Evolutionary conservation across 2,888 invertebrate genomes (phyloP).

Genomic region (Coenonympha glycerion): DNA sequence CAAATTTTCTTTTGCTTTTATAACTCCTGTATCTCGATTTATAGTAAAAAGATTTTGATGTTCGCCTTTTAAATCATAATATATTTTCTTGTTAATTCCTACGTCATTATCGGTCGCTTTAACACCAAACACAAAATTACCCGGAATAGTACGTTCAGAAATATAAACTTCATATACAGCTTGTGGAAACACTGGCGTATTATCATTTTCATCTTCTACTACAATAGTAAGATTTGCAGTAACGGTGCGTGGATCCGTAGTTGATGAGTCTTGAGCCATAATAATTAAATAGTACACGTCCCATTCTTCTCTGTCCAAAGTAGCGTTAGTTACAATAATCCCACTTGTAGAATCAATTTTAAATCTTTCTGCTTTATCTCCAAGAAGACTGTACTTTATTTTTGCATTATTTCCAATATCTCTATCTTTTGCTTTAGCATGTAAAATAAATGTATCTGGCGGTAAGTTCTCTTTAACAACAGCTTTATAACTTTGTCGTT

Average conservation of each 20-base stretch:
- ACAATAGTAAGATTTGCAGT: conserved; percentile 88
- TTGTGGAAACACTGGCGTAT: conserved; percentile 85
- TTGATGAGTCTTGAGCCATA: conserved; percentile 91
- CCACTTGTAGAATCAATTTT: conserved; percentile 86
- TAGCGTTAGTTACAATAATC: conserved; percentile 81
- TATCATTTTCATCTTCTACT: conserved; percentile 90
- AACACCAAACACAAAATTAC: conserved; percentile 93
- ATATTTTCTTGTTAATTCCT: conserved; percentile 86
- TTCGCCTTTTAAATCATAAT: conserved; percentile 85
- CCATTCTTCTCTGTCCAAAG: conserved; percentile 87
- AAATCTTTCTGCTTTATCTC: conserved; percentile 88
- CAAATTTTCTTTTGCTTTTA: conserved; percentile 85
- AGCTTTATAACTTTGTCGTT: conserved; percentile 85
- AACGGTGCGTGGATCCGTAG: conserved; percentile 87
- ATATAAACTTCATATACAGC: conserved; percentile 86
- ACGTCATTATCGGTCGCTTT: conserved; percentile 90
- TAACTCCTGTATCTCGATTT: conserved; percentile 88
- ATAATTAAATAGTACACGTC: conserved; percentile 86
- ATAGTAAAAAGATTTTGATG: conserved; percentile 87
- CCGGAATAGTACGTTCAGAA: conserved; percentile 85
- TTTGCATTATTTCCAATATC: conserved; percentile 91
- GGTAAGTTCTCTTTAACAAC: conserved; percentile 88
- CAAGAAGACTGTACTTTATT: conserved; percentile 88
- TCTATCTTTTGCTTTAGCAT: conserved; percentile 86
- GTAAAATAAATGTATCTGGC: conserved; percentile 84